These are phyloP conservation scores for Encarsia formosa DNA, from an alignment of 2,888 invertebrate species.

Conservation along the genomic window DNA sequence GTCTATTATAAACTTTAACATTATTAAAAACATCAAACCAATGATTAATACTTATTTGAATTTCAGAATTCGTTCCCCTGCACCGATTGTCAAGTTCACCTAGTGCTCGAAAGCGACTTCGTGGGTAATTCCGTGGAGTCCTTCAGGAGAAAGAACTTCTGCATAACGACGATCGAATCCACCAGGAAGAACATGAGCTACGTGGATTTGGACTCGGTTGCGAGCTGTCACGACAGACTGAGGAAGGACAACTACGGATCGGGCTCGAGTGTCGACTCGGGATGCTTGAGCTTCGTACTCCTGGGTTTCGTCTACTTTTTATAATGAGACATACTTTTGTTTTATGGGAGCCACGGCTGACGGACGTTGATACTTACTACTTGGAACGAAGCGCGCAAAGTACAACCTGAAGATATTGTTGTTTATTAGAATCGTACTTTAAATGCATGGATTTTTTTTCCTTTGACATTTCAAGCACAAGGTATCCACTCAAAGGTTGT, in stretches of 20 bases:
- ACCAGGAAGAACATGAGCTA: constrained; percentile 73
- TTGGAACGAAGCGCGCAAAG: background rate
- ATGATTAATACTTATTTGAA: no score
- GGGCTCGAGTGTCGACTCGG: constrained; percentile 27
- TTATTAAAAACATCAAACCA: no score
- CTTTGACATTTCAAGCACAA: no score
- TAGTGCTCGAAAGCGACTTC: constrained; percentile 71
- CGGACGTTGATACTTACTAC: background rate
- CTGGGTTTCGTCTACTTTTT: background rate
- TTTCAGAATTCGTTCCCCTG: constrained; percentile 86
- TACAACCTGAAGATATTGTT: no score
- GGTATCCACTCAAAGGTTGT: no score
- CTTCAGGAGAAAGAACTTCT: constrained; percentile 66
- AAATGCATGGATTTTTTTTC: no score
- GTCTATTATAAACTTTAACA: no score
- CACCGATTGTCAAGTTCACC: constrained; percentile 78
- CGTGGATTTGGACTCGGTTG: constrained; percentile 63
- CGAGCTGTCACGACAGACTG: constrained; percentile 66
- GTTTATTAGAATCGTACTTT: no score
- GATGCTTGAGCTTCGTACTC: background rate
- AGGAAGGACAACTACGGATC: constrained; percentile 62
- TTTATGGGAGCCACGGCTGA: constrained; percentile 2
- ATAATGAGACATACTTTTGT: constrained; percentile 14
- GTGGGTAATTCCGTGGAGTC: constrained; percentile 60
- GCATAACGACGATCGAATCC: constrained; percentile 80